Evolutionary conservation across 2,113 vertebrate species (phyloP), one percentile per base, ranked within the genome.

Genomic region (Neodontobutis hainanensis): DNA sequence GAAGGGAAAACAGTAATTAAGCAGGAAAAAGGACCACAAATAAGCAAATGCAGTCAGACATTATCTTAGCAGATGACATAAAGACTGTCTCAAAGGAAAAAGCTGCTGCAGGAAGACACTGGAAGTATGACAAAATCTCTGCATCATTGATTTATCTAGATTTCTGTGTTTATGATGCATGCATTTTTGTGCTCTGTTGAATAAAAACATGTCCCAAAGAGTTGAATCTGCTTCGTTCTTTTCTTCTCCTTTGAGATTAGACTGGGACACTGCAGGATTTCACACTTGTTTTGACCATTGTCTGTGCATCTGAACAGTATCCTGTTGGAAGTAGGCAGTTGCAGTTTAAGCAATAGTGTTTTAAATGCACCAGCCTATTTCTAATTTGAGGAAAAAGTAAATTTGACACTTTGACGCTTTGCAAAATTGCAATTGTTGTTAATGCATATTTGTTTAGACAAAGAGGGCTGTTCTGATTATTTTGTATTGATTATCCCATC

Each of bases 1-100:
- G 60, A 74, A 68, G 70, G 66, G 74, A 88, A 89, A 89, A 83
- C 77, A 84, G 65, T 74, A 85, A 87, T 89, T 85, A 85, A 61
- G 65, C 61, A 74, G 46, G 0, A 46, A 44, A 46, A 68, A 75
- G 64, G 42, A 0, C 0, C 52, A 55, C 49, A 51, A 52, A 27
- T 68, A 64, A 9, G 56, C 42, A 61, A 82, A 68, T 71, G 9
- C 65, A 12, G 75, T 73, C 83, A 77, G 62, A 77, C 61, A 61
- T 48, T 47, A 35, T 61, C 76, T 70, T 46, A 35, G 69, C 65
- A 69, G 52, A 55, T 55, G 51, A 55, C 35, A 55, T 36, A 11
- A 36, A 12, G 15, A 5, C n/a, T 55, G 7, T 55, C 34, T 55
- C 34, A 55, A 46, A 38, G 52, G 52, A 12, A 36, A 12, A 8